These are phyloP conservation scores for Cylindroiulus punctatus DNA, from an alignment of 2,888 invertebrate species.

Conservation along the genomic window DNA sequence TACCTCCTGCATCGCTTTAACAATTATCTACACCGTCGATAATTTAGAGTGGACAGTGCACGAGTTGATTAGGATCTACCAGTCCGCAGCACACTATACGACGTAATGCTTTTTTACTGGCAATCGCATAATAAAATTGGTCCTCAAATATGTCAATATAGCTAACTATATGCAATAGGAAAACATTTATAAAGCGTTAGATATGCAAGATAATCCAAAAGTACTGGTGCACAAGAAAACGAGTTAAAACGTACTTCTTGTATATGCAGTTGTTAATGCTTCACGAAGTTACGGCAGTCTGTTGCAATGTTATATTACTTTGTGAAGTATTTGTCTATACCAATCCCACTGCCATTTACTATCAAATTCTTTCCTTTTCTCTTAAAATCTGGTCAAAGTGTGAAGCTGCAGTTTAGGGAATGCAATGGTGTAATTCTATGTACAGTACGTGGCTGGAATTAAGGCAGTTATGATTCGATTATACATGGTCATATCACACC, in stretches of 20 bases:
- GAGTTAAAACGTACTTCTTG: background rate
- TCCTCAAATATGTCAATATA: slow-evolving; percentile 24
- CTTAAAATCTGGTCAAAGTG: background rate
- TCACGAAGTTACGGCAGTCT: background rate
- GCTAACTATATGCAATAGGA: slow-evolving; percentile 29
- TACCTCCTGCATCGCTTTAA: background rate
- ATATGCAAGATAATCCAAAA: slow-evolving; percentile 23
- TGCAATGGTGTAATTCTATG: background rate
- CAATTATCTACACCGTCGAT: slow-evolving; percentile 14
- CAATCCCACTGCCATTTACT: too few species aligned
- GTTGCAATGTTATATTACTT: background rate
- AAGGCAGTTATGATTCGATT: background rate
- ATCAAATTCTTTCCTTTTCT: too few species aligned
- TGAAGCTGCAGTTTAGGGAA: background rate
- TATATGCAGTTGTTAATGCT: background rate
- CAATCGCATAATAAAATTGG: slow-evolving; percentile 5
- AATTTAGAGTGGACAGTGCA: background rate
- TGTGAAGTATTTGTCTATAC: too few species aligned
- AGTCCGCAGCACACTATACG: background rate
- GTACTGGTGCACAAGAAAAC: background rate
- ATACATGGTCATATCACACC: background rate
- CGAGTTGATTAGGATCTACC: background rate
- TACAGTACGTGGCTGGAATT: slow-evolving; percentile 14
- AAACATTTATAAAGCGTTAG: slow-evolving; percentile 34
- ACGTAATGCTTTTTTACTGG: slow-evolving; percentile 28